phyloP scores from a whole-genome alignment of 2,888 invertebrate genomes.

The Pogonocherus hispidulus region DNA sequence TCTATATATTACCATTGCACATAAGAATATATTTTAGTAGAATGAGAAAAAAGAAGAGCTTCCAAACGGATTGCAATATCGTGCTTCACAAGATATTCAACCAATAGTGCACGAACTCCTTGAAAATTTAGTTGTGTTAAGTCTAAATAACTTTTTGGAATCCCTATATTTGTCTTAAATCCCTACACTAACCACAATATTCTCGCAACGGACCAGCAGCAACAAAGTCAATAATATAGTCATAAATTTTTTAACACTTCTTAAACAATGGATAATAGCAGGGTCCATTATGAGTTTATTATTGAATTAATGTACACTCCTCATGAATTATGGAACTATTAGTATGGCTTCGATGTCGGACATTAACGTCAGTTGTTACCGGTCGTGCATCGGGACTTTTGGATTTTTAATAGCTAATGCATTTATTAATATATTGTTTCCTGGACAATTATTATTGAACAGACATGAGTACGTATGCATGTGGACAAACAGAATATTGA shows the following conservation, averaged over 20 bases:
- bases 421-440: slow-evolving; percentile 27
- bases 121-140: too few species aligned
- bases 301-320: slow-evolving; percentile 26
- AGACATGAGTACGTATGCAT: not conserved
- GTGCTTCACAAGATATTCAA: too few species aligned
- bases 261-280: slow-evolving; percentile 34
- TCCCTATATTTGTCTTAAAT: too few species aligned
- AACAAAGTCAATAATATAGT: not conserved
- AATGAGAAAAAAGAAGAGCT: too few species aligned
- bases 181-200: too few species aligned
- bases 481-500: not conserved
- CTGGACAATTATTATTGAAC: not conserved
- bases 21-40: too few species aligned
- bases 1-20: too few species aligned
- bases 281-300: slow-evolving; percentile 36
- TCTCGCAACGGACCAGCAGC: too few species aligned
- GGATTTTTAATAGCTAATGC: slow-evolving; percentile 17
- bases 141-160: too few species aligned
- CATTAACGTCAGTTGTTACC: slow-evolving; percentile 10
- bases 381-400: slow-evolving; percentile 3
- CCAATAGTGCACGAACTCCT: too few species aligned
- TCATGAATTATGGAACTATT: slow-evolving; percentile 36
- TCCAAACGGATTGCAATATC: too few species aligned
- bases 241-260: slow-evolving; percentile 35
- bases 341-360: slow-evolving; percentile 4